Evolutionary conservation across 2,888 invertebrate genomes (phyloP).

Genomic region (Diadegma fenestrale): DNA sequence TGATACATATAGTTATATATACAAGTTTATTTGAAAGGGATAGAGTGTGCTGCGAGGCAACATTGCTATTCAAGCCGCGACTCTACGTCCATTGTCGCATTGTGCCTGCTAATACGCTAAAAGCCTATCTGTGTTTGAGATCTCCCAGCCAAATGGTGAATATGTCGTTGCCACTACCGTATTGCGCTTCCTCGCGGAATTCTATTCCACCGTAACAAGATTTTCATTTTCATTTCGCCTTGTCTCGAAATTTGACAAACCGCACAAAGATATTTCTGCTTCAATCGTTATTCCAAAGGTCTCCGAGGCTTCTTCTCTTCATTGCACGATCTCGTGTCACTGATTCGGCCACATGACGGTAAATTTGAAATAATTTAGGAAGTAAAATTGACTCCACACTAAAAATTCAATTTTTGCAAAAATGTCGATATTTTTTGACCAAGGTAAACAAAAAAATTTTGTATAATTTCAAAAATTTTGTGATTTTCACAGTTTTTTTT

Average conservation of each 20-base stretch:
- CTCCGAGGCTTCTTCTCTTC: slow-evolving; percentile 11
- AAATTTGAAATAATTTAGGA: too few species aligned
- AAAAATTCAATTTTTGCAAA: too few species aligned
- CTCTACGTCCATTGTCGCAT: slow-evolving; percentile 83
- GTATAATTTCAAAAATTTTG: too few species aligned
- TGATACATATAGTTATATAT: slow-evolving; percentile 37
- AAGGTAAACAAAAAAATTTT: too few species aligned
- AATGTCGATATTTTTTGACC: too few species aligned
- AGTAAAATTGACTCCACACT: too few species aligned
- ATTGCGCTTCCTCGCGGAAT: slow-evolving; percentile 75
- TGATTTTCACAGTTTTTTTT: too few species aligned
- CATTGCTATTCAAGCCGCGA: slow-evolving; percentile 83
- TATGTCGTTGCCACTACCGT: slow-evolving; percentile 74
- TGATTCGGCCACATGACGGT: too few species aligned
- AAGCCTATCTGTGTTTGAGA: slow-evolving; percentile 85
- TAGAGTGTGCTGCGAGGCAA: slow-evolving; percentile 77
- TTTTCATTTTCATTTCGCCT: slow-evolving; percentile 74
- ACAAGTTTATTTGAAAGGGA: slow-evolving; percentile 79
- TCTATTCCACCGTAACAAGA: slow-evolving; percentile 81
- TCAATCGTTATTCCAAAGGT: too few species aligned
- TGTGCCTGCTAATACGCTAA: slow-evolving; percentile 84
- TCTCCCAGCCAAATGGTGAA: slow-evolving; percentile 79
- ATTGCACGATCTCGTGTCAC: not conserved
- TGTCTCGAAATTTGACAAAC: slow-evolving; percentile 57
- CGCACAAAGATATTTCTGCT: slow-evolving; percentile 81